phyloP scores from a whole-genome alignment of 2,888 invertebrate genomes.

The Megalurothrips usitatus region DNA sequence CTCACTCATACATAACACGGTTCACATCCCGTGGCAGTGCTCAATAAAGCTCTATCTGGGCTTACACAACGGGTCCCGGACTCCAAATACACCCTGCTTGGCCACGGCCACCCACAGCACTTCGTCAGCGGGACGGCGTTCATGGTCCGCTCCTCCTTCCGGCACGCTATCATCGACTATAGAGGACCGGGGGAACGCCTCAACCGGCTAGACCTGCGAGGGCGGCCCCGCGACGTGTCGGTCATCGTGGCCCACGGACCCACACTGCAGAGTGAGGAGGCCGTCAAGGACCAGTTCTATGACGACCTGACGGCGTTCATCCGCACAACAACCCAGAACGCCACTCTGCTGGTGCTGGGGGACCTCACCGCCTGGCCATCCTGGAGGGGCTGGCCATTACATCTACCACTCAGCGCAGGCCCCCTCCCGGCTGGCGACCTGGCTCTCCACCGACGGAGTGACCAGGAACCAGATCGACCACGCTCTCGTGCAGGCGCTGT shows the following conservation, averaged over 20 bases:
- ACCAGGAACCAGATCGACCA: background rate
- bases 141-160: background rate
- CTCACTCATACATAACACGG: no score
- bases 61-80: no score
- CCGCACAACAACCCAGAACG: background rate
- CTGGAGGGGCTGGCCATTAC: background rate
- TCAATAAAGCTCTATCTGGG: no score
- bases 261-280: background rate
- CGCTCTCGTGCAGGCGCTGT: background rate
- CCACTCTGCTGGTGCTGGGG: conserved; percentile 30
- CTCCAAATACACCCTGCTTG: background rate
- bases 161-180: background rate
- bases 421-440: background rate
- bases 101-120: background rate
- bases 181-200: background rate
- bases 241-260: background rate
- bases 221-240: background rate
- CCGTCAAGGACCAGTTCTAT: background rate
- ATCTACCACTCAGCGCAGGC: background rate
- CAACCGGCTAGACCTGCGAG: background rate
- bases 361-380: conserved; percentile 33
- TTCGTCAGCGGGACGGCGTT: background rate
- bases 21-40: no score
- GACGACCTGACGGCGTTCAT: background rate
- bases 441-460: background rate